Percentiles rank a stretch among this genome's conserved stretches.
Conservation (phyloP, 23 tunicate species). For the Trididemnum miniatum region DNA sequence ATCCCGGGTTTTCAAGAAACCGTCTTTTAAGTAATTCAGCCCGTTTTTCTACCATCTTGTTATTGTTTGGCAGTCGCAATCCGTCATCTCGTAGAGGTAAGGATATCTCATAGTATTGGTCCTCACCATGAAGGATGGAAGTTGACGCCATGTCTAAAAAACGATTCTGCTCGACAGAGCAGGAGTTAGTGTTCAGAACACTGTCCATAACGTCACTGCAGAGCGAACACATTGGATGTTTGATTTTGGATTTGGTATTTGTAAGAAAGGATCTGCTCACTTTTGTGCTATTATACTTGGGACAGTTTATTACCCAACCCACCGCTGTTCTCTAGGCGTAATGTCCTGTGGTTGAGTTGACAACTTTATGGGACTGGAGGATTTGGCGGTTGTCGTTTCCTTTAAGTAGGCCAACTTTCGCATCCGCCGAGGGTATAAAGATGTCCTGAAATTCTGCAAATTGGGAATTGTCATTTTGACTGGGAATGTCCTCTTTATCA, state of each 20-base stretch:
- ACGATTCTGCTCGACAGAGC: conserved; percentile 25
- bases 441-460: conserved; percentile 29
- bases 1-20: conserved; percentile 7
- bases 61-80: conserved; percentile 22
- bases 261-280: conserved; percentile 20
- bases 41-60: conserved; percentile 33
- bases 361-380: conserved; percentile 26
- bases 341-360: conserved; percentile 15
- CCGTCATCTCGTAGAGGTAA: conserved; percentile 28
- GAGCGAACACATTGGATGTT: conserved; percentile 20
- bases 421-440: not conserved
- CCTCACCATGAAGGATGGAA: conserved; percentile 17
- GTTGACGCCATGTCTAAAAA: conserved; percentile 23
- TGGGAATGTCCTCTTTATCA: conserved; percentile 12
- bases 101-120: conserved; percentile 43
- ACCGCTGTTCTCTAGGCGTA: conserved; percentile 45
- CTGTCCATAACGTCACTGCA: not conserved
- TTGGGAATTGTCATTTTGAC: conserved; percentile 19
- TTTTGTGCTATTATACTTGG: conserved; percentile 1
- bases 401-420: conserved; percentile 29
- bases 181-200: no score
- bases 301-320: conserved; percentile 44
- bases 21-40: conserved; percentile 25
- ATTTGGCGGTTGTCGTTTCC: conserved; percentile 26
- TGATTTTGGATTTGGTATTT: not conserved